Percentiles rank a stretch among this genome's conserved stretches.
Conservation (phyloP, 1,140 invertebrate species). For the Yoshiicerus persimilis region DNA sequence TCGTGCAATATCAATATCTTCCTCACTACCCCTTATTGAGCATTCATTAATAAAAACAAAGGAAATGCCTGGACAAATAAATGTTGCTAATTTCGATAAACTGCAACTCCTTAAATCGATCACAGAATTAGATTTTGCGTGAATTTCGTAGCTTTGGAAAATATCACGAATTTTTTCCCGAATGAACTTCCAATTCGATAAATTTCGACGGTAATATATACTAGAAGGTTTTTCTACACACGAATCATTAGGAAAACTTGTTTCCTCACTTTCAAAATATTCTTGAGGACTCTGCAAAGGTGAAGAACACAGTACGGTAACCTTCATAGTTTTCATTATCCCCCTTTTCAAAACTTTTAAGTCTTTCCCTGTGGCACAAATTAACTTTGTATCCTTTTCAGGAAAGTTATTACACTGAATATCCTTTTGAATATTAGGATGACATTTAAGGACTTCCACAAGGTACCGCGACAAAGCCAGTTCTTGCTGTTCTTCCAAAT, state of each 20-base stretch:
- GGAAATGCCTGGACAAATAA: neutral
- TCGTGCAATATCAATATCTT: neutral
- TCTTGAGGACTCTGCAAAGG: neutral
- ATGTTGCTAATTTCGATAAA: neutral
- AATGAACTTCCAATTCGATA: neutral
- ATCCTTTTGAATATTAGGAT: neutral
- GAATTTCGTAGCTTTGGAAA: constrained; percentile 7
- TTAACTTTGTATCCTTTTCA: neutral
- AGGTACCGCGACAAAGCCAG: neutral
- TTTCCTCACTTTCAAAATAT: neutral
- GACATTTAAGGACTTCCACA: neutral
- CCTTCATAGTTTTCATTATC: neutral
- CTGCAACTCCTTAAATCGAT: constrained; percentile 3
- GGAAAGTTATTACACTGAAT: neutral
- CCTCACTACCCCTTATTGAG: neutral
- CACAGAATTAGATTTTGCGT: neutral
- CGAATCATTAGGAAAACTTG: neutral
- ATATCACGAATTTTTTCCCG: constrained; percentile 23
- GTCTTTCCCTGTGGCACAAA: neutral
- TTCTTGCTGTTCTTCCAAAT: neutral
- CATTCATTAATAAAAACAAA: constrained; percentile 18
- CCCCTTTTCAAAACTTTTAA: neutral
- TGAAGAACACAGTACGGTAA: neutral
- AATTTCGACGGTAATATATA: neutral
- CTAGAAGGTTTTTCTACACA: neutral